phyloP scores from a whole-genome alignment of 2,888 invertebrate genomes.

The Lymantria monacha region DNA sequence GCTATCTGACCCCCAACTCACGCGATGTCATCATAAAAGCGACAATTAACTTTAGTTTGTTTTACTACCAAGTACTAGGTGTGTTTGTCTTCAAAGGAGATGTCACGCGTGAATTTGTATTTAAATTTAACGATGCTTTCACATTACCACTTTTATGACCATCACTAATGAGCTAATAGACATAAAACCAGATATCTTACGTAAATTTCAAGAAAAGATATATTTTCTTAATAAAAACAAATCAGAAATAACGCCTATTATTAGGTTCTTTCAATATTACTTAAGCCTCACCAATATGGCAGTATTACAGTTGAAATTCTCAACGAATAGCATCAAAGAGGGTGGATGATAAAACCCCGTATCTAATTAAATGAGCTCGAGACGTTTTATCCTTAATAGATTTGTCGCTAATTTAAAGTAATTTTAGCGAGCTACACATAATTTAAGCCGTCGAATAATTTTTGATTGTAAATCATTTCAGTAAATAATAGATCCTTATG shows the following conservation, averaged over 20 bases:
- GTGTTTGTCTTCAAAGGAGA: conserved; percentile 70
- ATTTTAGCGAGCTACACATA: conserved; percentile 57
- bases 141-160: conserved; percentile 42
- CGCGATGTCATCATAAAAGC: conserved; percentile 75
- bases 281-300: conserved; percentile 70
- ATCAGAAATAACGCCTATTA: conserved; percentile 44
- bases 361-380: conserved; percentile 78
- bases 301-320: conserved; percentile 65
- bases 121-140: conserved; percentile 51
- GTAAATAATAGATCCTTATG: background rate
- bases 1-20: conserved; percentile 59
- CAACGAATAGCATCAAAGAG: conserved; percentile 67
- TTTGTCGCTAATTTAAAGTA: conserved; percentile 76
- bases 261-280: conserved; percentile 60
- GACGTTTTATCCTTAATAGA: conserved; percentile 75
- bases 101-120: conserved; percentile 54
- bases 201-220: conserved; percentile 23
- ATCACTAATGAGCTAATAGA: conserved; percentile 29
- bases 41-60: conserved; percentile 73
- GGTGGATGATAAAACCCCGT: conserved; percentile 74
- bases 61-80: conserved; percentile 58
- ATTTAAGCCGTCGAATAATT: conserved; percentile 51
- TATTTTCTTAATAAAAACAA: conserved; percentile 20
- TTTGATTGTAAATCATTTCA: conserved; percentile 45
- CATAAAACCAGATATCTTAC: conserved; percentile 34